Percentiles rank a stretch among this genome's conserved stretches.
These are phyloP conservation scores for Coremacera marginata DNA, from an alignment of 2,888 invertebrate species.

Conservation along the genomic window DNA sequence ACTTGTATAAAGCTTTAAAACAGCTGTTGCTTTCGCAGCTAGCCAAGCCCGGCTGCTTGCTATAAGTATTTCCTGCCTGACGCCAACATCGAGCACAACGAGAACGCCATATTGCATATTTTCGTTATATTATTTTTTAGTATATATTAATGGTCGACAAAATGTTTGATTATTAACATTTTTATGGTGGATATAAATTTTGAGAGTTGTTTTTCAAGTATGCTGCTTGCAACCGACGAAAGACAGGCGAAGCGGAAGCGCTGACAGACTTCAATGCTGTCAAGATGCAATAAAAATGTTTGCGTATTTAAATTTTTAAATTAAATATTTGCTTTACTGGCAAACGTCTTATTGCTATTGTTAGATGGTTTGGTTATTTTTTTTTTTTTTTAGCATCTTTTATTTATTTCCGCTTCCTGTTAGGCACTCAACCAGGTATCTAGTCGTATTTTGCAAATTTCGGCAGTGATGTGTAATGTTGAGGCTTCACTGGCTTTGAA, in stretches of 20 bases:
- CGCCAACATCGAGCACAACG: neutral
- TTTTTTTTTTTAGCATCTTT: no score
- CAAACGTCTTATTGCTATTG: neutral
- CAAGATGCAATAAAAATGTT: slow-evolving; percentile 25
- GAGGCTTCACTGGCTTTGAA: slow-evolving; percentile 3
- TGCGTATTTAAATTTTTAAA: slow-evolving; percentile 18
- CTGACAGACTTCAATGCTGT: neutral
- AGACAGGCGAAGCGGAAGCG: neutral
- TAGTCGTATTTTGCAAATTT: neutral
- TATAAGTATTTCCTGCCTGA: neutral
- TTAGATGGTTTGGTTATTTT: neutral
- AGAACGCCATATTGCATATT: slow-evolving; percentile 34
- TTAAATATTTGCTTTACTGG: slow-evolving; percentile 11
- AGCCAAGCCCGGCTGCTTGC: neutral
- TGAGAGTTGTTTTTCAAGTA: neutral
- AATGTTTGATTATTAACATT: slow-evolving; percentile 59
- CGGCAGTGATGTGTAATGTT: neutral
- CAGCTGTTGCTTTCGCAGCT: neutral
- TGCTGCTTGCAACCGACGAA: neutral
- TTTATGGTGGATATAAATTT: slow-evolving; percentile 48
- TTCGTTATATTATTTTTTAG: slow-evolving; percentile 46
- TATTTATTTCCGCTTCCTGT: no score
- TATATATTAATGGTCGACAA: slow-evolving; percentile 59
- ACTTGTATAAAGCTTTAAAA: neutral
- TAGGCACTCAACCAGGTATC: no score